Evolutionary conservation across 2,797 vertebrate genomes (phyloP), one percentile per base, ranked within the genome.

Genomic region (Onychomys leucogaster): DNA sequence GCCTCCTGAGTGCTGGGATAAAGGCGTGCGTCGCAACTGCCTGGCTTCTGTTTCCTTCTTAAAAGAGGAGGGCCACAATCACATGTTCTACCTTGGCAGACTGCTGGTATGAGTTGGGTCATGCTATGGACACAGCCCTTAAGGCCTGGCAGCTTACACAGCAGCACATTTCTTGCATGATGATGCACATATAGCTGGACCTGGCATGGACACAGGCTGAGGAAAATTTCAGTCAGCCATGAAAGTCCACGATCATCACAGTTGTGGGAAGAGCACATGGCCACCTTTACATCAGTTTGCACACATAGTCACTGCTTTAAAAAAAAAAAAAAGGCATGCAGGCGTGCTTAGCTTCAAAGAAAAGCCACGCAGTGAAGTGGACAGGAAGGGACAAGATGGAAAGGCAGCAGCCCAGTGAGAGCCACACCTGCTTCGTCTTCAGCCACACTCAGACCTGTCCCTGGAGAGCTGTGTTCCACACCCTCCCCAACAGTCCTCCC

Each of bases 291-390:
- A 83, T 10, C 9, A 43, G 41, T 71, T 67, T 25, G n/a, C 12
- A 25, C 32, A 59, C 17, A n/a, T 17, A 29, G 0, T 27, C 14
- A 1, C 17, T 46, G 83, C n/a, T n/a, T n/a, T 52, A 1, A 25
- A 27, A 52, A 46, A 23, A n/a, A 37, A 46, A 23, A 46, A 23
- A n/a, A 37, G 32, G 6, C 49, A 3, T 14, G 0, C 1, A 23
- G 67, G 23, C 29, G 16, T 29, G 55, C 49, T 57, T 29, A 4
- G 1, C 17, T 9, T 49, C 16, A 32, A 2, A 8, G 46, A 46
- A 17, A 0, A 1, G 11, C 4, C 29, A 0, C 8, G 8, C 5
- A 23, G 46, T 17, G 32, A 67, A 2, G 2, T 2, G 2, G 55
- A 32, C 13, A 34, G 46, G 77, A 63, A 78, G 73, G n/a, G 19